Conservation (phyloP, 2,113 vertebrate species). For the Ptychochromis oligacanthus region DNA sequence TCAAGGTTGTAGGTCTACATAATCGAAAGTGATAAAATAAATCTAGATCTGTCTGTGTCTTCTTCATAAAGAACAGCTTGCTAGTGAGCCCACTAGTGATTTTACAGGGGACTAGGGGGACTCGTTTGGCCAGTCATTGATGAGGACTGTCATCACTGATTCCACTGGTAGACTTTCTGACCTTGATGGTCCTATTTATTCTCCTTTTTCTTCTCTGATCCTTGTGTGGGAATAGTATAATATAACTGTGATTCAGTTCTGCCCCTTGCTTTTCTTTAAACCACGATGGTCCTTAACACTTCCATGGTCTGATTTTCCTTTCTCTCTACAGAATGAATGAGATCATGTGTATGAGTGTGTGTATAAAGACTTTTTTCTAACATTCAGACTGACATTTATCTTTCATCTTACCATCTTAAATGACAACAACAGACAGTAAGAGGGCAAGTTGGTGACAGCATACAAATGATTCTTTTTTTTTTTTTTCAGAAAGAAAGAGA, state of each 20-base stretch:
- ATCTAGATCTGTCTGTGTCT: not conserved
- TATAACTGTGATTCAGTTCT: not conserved
- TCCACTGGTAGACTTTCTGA: not conserved
- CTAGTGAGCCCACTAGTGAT: slow-evolving; percentile 3
- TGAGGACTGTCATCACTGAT: not conserved
- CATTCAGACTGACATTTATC: not conserved
- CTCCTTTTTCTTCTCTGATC: not conserved
- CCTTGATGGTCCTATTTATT: not conserved
- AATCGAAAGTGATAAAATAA: not conserved
- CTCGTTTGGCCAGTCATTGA: not conserved
- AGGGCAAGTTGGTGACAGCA: not conserved
- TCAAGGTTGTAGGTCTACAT: not conserved
- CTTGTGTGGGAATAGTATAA: not conserved
- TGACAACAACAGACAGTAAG: not conserved
- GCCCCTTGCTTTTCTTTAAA: not conserved
- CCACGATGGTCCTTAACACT: not conserved
- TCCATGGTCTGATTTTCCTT: not conserved
- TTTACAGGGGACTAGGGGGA: not conserved
- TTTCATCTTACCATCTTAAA: not conserved
- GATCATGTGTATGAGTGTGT: not conserved
- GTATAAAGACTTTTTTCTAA: not conserved
- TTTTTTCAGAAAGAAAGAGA: not conserved
- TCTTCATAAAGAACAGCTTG: not conserved
- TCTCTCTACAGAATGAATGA: not conserved
- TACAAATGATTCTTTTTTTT: not conserved